phyloP scores from a whole-genome alignment of 2,888 invertebrate species.

The Dendrolimus pini region DNA sequence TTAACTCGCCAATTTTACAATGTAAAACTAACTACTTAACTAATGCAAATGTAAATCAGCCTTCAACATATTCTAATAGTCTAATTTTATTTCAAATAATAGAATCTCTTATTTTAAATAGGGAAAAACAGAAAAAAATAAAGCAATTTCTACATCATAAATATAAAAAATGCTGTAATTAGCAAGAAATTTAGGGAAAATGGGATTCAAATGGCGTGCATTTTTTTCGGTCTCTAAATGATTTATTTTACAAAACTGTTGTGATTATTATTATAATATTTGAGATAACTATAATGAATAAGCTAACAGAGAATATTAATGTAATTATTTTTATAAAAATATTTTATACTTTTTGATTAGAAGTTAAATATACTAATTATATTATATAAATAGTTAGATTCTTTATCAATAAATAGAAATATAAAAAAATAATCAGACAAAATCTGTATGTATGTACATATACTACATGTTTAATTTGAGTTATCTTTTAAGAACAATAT shows the following conservation, averaged over 20 bases:
- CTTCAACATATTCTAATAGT: constrained; percentile 21
- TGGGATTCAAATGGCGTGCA: constrained; percentile 76
- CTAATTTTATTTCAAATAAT: constrained; percentile 40
- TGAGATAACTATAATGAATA: constrained; percentile 52
- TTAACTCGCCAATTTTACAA: too few relatives aligned
- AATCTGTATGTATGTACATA: constrained; percentile 29
- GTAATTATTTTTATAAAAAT: constrained; percentile 78
- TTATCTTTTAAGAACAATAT: too few relatives aligned
- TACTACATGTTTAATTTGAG: too few relatives aligned
- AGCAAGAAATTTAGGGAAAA: constrained; percentile 77
- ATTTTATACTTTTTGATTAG: constrained; percentile 80
- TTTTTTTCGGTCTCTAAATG: constrained; percentile 78
- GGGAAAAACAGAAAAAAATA: constrained; percentile 77
- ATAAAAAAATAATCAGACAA: constrained; percentile 57
- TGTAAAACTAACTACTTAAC: too few relatives aligned
- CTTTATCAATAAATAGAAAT: constrained; percentile 83
- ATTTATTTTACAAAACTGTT: constrained; percentile 76
- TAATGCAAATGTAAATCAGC: too few relatives aligned
- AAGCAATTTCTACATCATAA: constrained; percentile 83
- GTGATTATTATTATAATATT: constrained; percentile 68
- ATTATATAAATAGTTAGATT: constrained; percentile 78
- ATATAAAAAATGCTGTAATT: constrained; percentile 82
- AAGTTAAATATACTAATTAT: constrained; percentile 83
- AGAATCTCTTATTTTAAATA: constrained; percentile 43
- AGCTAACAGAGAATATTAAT: constrained; percentile 39